These are phyloP conservation scores for Aldabrachelys gigantea DNA, from an alignment of 2,113 vertebrate genomes.

Conservation along the genomic window DNA sequence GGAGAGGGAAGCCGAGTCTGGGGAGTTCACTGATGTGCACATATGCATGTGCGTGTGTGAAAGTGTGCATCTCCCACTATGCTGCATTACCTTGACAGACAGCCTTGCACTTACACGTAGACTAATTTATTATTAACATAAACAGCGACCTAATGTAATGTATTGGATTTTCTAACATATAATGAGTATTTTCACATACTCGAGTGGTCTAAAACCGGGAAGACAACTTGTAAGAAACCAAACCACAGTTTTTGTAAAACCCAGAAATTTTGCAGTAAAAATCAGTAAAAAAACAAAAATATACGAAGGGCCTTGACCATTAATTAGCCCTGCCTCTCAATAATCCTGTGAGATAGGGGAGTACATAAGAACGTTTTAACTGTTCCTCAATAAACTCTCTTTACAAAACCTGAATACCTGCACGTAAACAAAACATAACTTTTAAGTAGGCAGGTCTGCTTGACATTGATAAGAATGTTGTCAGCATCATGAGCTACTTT, in stretches of 20 bases:
- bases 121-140: not conserved
- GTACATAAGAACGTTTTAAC: not conserved
- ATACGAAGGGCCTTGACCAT: not conserved
- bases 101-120: not conserved
- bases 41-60: not conserved
- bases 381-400: not conserved
- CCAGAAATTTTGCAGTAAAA: not conserved
- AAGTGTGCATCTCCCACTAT: not conserved
- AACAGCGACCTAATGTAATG: not conserved
- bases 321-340: not conserved
- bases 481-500: not conserved
- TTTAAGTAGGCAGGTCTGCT: not conserved
- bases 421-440: not conserved
- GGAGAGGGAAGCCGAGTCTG: not conserved
- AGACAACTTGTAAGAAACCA: not conserved
- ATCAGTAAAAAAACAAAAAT: not conserved
- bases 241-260: not conserved
- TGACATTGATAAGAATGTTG: not conserved
- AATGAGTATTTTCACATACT: not conserved
- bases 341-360: not conserved
- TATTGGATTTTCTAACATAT: not conserved
- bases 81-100: not conserved
- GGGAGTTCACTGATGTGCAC: not conserved
- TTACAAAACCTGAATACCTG: not conserved
- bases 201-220: not conserved